Base-by-base conservation (phyloP, 2,888 invertebrate genomes). In the Pristionchus entomophagus region DNA sequence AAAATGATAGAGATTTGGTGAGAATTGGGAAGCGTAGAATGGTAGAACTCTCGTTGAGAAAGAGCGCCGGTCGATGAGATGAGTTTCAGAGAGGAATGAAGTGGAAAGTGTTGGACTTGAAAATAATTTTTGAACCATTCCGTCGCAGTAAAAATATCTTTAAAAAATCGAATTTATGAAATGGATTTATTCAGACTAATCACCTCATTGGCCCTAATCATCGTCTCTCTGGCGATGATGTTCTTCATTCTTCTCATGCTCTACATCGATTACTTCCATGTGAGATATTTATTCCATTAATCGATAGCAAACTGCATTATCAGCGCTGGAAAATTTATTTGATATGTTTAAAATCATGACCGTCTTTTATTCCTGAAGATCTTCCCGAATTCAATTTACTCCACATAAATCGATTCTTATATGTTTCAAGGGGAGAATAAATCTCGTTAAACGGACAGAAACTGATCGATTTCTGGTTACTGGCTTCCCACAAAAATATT, bases 241-340 rank as follows among this genome's bases (percentile, higher is more conserved):
- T 93, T 93, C 86, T 88, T 91, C 84, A 88, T 93, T 62, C 87
- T 93, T 12, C 89, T 92, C 35, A 91, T 92, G 89, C 91, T 93
- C 35, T 93, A 93, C 88, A 90, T 92, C 69, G 91, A 91, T 84
- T 91, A 90, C 81, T 93, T 93, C 86, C 91, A 93, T 87, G 92
- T 92, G 56, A 87, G n/a, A 45, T 14, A 45, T 14, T 45, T 45
- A 10, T 45, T 45, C 45, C 14, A 45, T 10, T 45, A 14, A 45
- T 45, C 14, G 6, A 14, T 14, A 14, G 45, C 45, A 45, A n/a
- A n/a, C n/a, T n/a, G n/a, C n/a, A n/a, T n/a, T n/a, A n/a, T n/a
- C n/a, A n/a, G n/a, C n/a, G n/a, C n/a, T n/a, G n/a, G n/a, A n/a
- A n/a, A n/a, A n/a, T n/a, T n/a, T n/a, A n/a, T n/a, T n/a, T n/a